A percentile compares a stretch with the other conserved stretches of the same genome.
phyloP scores from a whole-genome alignment of 2,113 vertebrate species.

The Serilophus lunatus region DNA sequence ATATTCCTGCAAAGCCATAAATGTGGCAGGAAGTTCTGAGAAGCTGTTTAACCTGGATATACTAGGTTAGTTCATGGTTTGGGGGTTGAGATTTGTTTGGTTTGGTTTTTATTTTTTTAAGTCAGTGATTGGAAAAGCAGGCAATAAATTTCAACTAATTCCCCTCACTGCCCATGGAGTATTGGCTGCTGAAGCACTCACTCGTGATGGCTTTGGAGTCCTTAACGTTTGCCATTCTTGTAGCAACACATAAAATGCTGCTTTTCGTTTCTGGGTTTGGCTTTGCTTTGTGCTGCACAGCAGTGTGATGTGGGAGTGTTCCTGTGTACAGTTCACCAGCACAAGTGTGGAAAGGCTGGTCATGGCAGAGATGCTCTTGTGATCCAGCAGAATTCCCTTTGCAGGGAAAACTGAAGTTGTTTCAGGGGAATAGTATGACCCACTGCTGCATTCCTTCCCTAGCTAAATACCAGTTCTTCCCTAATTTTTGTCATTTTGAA shows the following conservation, averaged over 20 bases:
- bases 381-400: background rate
- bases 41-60: constrained; percentile 86
- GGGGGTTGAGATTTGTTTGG: background rate
- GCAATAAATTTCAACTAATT: background rate
- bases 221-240: background rate
- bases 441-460: background rate
- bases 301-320: background rate
- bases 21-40: constrained; percentile 88
- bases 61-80: constrained; percentile 75
- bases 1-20: constrained; percentile 90
- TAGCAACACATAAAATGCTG: background rate
- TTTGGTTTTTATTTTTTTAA: background rate
- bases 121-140: background rate
- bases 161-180: background rate
- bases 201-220: background rate
- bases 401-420: background rate
- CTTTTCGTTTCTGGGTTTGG: background rate
- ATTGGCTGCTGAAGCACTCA: background rate
- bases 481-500: constrained; percentile 56
- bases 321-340: background rate
- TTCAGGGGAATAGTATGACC: background rate
- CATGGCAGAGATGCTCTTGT: background rate
- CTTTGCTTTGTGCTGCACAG: background rate
- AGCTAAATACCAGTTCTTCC: background rate
- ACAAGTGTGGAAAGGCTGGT: background rate